phyloP scores from a whole-genome alignment of 92 coral and sea anemone genomes.

The Porites divaricata region DNA sequence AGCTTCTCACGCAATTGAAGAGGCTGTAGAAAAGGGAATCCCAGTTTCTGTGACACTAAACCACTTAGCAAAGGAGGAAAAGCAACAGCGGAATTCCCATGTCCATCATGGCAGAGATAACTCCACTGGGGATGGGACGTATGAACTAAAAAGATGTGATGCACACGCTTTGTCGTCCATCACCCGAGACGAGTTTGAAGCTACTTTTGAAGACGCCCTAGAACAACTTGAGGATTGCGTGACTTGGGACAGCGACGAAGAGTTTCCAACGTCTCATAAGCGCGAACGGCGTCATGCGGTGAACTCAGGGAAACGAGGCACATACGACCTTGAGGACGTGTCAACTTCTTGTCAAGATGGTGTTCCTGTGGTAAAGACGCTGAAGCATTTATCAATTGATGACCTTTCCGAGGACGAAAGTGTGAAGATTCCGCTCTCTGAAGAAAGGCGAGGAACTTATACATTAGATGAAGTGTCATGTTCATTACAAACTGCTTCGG shows the following conservation, averaged over 20 bases:
- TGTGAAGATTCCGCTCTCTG: not conserved
- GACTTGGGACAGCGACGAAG: constrained; percentile 10
- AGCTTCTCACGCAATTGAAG: constrained; percentile 74
- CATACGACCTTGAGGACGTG: constrained; percentile 83
- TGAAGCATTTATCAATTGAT: constrained; percentile 50
- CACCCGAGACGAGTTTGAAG: constrained; percentile 38
- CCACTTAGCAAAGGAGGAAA: constrained; percentile 20
- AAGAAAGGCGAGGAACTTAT: constrained; percentile 65
- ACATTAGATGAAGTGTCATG: constrained; percentile 75
- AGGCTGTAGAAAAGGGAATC: constrained; percentile 55
- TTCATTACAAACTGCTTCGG: constrained; percentile 66
- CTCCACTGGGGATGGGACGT: not conserved
- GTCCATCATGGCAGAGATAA: not conserved
- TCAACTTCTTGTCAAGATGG: constrained; percentile 63
- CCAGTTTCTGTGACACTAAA: constrained; percentile 31
- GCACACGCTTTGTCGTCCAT: not conserved
- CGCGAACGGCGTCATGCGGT: not conserved
- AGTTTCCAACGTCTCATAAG: not conserved
- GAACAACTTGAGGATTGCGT: constrained; percentile 38
- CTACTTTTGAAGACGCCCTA: constrained; percentile 38
- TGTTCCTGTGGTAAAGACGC: constrained; percentile 65
- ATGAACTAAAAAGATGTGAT: not conserved
- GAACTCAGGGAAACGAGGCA: constrained; percentile 59
- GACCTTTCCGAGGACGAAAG: constrained; percentile 19
- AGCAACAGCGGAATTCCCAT: not conserved